These are phyloP conservation scores for Antheraea pernyi DNA, from an alignment of 1,140 invertebrate genomes.

Conservation along the genomic window DNA sequence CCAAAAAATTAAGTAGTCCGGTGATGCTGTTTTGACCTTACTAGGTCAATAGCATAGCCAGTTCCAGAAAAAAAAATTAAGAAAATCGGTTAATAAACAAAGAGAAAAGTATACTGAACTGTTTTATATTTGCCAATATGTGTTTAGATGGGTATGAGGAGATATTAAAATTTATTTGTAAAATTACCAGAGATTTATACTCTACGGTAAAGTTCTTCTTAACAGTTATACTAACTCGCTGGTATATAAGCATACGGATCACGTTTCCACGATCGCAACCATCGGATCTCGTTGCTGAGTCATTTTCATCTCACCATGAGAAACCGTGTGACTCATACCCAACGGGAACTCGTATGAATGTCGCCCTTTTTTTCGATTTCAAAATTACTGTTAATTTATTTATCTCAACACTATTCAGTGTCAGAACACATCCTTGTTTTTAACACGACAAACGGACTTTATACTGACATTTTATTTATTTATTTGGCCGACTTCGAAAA, in stretches of 20 bases:
- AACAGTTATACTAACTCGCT: neutral
- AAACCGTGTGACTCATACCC: neutral
- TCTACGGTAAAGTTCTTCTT: neutral
- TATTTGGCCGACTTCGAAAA: too few species aligned
- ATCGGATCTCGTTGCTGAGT: neutral
- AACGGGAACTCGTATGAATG: neutral
- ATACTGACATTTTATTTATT: too few species aligned
- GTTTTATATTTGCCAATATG: too few species aligned
- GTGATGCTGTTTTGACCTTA: too few species aligned
- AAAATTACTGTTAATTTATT: neutral
- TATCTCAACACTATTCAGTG: neutral
- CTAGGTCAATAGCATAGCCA: too few species aligned
- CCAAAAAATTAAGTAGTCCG: too few species aligned
- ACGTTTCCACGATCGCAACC: neutral
- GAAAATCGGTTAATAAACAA: too few species aligned
- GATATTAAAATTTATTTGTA: neutral
- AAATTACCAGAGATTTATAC: neutral
- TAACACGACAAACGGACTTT: too few species aligned
- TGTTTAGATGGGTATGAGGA: too few species aligned
- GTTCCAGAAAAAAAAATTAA: too few species aligned
- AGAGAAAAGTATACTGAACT: too few species aligned
- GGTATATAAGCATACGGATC: neutral
- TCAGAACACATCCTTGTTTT: too few species aligned
- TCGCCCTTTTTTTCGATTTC: neutral
- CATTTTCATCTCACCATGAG: neutral